phyloP scores from a whole-genome alignment of 1,140 invertebrate species.

The Camponotus pennsylvanicus region DNA sequence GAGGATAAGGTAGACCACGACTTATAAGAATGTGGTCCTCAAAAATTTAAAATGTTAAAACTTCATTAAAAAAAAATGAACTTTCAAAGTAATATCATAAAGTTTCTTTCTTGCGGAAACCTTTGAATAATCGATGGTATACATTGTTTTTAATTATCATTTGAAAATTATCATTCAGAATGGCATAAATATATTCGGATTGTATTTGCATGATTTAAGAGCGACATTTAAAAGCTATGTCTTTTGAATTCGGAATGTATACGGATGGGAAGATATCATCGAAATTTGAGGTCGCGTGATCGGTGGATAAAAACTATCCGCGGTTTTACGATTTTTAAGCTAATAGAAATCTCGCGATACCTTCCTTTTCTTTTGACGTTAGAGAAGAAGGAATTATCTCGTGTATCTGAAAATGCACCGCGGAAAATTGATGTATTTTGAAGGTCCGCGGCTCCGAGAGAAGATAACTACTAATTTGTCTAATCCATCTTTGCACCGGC shows the following conservation, averaged over 20 bases:
- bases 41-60: conserved; percentile 41
- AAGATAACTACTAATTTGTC: conserved; percentile 65
- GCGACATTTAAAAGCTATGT: neutral
- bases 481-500: conserved; percentile 60
- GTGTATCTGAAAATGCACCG: neutral
- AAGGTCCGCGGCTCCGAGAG: conserved; percentile 7
- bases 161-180: neutral
- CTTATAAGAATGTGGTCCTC: neutral
- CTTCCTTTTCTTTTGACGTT: neutral
- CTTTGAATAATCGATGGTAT: conserved; percentile 3
- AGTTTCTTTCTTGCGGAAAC: neutral
- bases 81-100: conserved; percentile 17
- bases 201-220: conserved; percentile 4
- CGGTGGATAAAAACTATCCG: conserved; percentile 4
- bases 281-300: conserved; percentile 1
- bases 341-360: conserved; percentile 13
- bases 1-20: neutral
- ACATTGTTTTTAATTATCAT: neutral
- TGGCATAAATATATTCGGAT: conserved; percentile 17
- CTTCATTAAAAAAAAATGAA: conserved; percentile 2
- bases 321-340: neutral
- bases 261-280: conserved; percentile 1
- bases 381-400: neutral
- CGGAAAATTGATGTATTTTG: conserved; percentile 45
- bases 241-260: conserved; percentile 40